Percentiles rank a stretch among this genome's conserved stretches.
These are phyloP conservation scores for Epistrophella euchroma DNA, from an alignment of 2,888 invertebrate genomes.

Conservation along the genomic window DNA sequence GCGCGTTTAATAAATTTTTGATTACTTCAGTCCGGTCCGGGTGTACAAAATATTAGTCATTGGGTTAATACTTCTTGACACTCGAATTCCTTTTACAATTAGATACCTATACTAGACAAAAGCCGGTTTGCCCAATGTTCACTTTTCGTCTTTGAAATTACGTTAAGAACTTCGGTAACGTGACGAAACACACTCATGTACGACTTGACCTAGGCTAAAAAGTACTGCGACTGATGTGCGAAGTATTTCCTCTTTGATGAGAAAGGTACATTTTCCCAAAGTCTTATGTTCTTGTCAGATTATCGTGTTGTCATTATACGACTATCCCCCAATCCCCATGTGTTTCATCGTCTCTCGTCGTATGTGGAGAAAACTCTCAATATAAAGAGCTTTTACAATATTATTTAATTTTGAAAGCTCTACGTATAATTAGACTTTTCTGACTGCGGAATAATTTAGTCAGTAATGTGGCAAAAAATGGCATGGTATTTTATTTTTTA, in stretches of 20 bases:
- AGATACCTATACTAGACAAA: not conserved
- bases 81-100: not conserved
- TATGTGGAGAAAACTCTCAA: conserved; percentile 11
- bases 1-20: conserved; percentile 34
- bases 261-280: conserved; percentile 28
- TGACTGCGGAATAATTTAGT: not conserved
- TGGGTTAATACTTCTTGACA: conserved; percentile 24
- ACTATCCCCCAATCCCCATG: not conserved
- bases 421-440: not conserved
- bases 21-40: conserved; percentile 46
- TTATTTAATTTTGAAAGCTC: conserved; percentile 2
- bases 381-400: conserved; percentile 4
- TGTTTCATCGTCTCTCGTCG: not conserved
- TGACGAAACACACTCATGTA: conserved; percentile 26
- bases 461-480: not conserved
- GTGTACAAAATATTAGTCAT: conserved; percentile 54
- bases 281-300: not conserved
- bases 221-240: conserved; percentile 27
- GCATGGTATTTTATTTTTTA: not conserved
- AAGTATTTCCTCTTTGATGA: conserved; percentile 43
- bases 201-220: conserved; percentile 68
- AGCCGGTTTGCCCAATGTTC: conserved; percentile 46
- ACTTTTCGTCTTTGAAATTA: conserved; percentile 14
- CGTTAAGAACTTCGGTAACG: conserved; percentile 4
- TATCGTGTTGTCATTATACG: not conserved